Base-by-base conservation (phyloP, 2,797 vertebrate species). In the Hafferia zeledoni region DNA sequence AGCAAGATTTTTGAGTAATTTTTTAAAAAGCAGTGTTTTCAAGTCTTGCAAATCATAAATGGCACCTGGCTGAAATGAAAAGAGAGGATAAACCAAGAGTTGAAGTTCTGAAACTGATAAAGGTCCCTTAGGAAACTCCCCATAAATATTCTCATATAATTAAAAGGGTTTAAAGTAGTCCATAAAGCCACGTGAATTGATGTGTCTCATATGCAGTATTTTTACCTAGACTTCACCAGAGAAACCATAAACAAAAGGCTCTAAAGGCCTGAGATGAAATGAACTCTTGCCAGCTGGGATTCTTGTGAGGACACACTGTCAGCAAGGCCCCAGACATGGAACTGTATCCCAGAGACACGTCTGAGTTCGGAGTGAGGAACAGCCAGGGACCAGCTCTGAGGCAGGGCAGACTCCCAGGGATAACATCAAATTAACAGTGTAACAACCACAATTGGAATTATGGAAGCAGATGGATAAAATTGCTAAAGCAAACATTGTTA, bases 61-160 rank as follows among this genome's bases (percentile, higher is more conserved):
- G 69, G 79, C 83, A 59, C n/a, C 74, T 61, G 47, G 64, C 18
- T 83, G 55, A 81, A 85, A 84, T 85, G 61, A 80, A 78, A 87
- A 61, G 49, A 71, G 56, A 76, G n/a, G 28, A 56, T 64, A 80
- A 91, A 82, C 55, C 60, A 74, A 88, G 52, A 86, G 53, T 69
- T 46, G 13, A 95, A 90, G 64, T 95, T 96, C 87, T 94, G 75
- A 94, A 97, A 83, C 74, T 68, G 81, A 78, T 77, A 96, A 95
- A 93, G 84, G 39, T 91, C 77, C 83, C 91, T 96, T 78, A 56
- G 68, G 74, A 94, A 96, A 93, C 75, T 94, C 63, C 56, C 81
- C 78, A 95, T 95, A 96, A 92, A 96, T 97, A 97, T 97, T 91
- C 97, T 80, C 43, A 82, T 91, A 95, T 94, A 97, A 95, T 97